phyloP scores from a whole-genome alignment of 2,797 vertebrate genomes.

The Scleropages formosus region DNA sequence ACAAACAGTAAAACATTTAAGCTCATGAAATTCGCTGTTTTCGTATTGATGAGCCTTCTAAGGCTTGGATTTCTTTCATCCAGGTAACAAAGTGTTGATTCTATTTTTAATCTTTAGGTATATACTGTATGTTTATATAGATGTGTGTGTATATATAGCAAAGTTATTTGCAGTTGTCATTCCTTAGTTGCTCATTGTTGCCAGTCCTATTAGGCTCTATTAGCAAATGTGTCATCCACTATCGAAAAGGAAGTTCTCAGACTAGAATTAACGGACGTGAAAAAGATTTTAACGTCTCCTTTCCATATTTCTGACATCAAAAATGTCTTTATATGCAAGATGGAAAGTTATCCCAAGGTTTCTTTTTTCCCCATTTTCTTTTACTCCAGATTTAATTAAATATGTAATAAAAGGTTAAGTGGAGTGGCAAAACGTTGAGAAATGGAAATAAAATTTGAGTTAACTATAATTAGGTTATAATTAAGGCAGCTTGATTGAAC shows the following conservation, averaged over 20 bases:
- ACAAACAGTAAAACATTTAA: no score
- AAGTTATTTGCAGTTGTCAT: no score
- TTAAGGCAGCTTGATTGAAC: constrained; percentile 10
- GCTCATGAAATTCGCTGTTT: background rate
- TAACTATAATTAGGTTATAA: constrained; percentile 9
- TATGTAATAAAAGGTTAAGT: constrained; percentile 18
- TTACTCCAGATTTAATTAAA: constrained; percentile 10
- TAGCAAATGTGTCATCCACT: no score
- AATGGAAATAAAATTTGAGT: constrained; percentile 8
- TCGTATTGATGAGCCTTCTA: constrained; percentile 11
- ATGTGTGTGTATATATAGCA: no score
- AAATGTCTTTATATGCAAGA: background rate
- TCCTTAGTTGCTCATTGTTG: no score
- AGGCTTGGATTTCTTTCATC: background rate
- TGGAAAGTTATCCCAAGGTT: background rate
- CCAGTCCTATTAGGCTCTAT: no score
- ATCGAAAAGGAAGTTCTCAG: no score
- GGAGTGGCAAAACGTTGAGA: background rate
- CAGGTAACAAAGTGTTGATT: constrained; percentile 11
- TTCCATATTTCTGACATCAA: background rate
- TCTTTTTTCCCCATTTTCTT: background rate
- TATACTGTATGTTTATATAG: no score
- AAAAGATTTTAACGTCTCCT: background rate
- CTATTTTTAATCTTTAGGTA: no score
- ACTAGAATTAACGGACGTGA: no score